These are phyloP conservation scores for Halocynthia roretzi DNA, from an alignment of 23 tunicate genomes.

Conservation along the genomic window DNA sequence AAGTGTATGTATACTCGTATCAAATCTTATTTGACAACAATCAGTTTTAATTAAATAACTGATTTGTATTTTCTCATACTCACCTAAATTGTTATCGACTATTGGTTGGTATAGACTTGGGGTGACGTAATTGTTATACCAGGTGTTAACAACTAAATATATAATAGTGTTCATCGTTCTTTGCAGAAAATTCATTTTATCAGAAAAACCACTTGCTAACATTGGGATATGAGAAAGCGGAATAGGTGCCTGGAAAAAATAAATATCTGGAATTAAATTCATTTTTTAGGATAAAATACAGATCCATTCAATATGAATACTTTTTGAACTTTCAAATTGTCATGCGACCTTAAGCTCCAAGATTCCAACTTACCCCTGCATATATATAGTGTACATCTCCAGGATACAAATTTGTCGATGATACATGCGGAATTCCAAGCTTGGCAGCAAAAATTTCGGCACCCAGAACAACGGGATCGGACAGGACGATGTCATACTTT, in stretches of 20 bases:
- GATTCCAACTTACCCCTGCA: not conserved
- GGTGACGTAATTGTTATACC: not conserved
- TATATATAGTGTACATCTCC: conserved; percentile 13
- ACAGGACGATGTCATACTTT: conserved; percentile 16
- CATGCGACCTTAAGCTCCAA: too few species aligned
- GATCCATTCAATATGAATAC: not conserved
- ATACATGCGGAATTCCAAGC: conserved; percentile 28
- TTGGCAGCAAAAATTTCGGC: conserved; percentile 28
- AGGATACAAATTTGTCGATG: conserved; percentile 9
- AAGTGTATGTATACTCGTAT: too few species aligned
- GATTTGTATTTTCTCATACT: not conserved
- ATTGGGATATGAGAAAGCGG: conserved; percentile 28
- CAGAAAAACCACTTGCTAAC: conserved; percentile 24
- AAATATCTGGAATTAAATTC: too few species aligned
- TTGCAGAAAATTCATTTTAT: conserved; percentile 19
- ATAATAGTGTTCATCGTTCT: conserved; percentile 11
- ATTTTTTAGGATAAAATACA: too few species aligned
- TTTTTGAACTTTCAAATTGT: too few species aligned
- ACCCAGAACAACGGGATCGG: conserved; percentile 17
- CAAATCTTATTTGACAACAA: too few species aligned
- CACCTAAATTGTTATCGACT: conserved; percentile 14
- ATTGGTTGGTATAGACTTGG: conserved; percentile 6
- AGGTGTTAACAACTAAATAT: conserved; percentile 8
- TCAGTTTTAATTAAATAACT: too few species aligned
- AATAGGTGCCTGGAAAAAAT: conserved; percentile 15